Conservation (phyloP, 1,140 invertebrate species). For the Bombus breviceps region DNA sequence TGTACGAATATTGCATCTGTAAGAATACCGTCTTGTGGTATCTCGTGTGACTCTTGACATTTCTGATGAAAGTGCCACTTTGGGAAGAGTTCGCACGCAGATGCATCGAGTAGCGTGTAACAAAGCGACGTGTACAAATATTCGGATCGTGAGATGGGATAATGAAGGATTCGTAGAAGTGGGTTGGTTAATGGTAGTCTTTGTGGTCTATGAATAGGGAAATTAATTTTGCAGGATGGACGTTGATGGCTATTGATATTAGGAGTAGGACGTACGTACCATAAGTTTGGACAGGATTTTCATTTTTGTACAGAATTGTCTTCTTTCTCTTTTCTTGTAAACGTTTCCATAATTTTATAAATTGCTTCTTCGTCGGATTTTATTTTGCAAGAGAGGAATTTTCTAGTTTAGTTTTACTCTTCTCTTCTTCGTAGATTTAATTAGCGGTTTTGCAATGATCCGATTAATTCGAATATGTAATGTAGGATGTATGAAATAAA, state of each 20-base stretch:
- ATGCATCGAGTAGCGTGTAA: background rate
- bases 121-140: constrained; percentile 18
- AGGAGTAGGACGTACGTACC: too few relatives aligned
- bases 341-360: too few relatives aligned
- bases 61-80: constrained; percentile 70
- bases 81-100: background rate
- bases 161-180: background rate
- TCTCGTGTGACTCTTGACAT: constrained; percentile 63
- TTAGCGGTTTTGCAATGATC: too few relatives aligned
- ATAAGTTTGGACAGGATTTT: too few relatives aligned
- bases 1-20: too few relatives aligned
- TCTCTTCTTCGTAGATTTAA: too few relatives aligned
- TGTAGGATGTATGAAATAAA: too few relatives aligned
- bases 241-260: background rate
- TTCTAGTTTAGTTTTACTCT: too few relatives aligned
- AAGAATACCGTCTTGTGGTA: too few relatives aligned
- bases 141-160: background rate
- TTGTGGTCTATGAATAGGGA: background rate
- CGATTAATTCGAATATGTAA: too few relatives aligned
- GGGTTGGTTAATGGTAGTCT: background rate
- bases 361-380: too few relatives aligned
- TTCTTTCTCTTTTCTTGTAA: background rate
- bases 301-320: background rate
- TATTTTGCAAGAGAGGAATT: too few relatives aligned
- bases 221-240: background rate